phyloP scores from a whole-genome alignment of 2,888 invertebrate genomes.

The Julus scandinavius region DNA sequence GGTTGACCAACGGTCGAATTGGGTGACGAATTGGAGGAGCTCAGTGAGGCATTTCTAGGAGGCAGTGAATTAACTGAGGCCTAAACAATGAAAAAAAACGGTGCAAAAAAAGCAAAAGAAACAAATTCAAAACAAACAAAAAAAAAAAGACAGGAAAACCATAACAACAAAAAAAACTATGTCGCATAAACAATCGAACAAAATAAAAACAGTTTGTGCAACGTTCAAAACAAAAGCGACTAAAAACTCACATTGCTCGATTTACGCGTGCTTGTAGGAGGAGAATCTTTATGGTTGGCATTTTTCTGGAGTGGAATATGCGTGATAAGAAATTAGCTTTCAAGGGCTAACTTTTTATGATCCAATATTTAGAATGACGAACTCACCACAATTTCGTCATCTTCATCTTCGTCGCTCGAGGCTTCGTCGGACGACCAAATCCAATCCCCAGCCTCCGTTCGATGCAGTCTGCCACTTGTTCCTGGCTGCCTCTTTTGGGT shows the following conservation, averaged over 20 bases:
- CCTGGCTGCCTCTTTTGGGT: slow-evolving; percentile 85
- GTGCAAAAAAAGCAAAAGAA: slow-evolving; percentile 1
- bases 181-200: neutral
- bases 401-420: slow-evolving; percentile 69
- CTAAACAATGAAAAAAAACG: slow-evolving; percentile 1
- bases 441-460: slow-evolving; percentile 97
- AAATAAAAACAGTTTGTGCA: neutral
- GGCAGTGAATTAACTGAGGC: slow-evolving; percentile 54
- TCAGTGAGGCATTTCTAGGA: slow-evolving; percentile 28
- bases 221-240: neutral
- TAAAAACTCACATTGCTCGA: slow-evolving; percentile 22
- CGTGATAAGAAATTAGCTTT: neutral
- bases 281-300: slow-evolving; percentile 50
- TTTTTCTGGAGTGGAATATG: slow-evolving; percentile 28
- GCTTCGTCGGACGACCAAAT: slow-evolving; percentile 98
- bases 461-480: slow-evolving; percentile 84
- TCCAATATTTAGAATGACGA: neutral
- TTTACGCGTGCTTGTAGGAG: slow-evolving; percentile 16
- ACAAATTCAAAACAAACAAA: slow-evolving; percentile 13
- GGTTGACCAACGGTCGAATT: slow-evolving; percentile 13
- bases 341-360: neutral
- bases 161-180: neutral
- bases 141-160: slow-evolving; percentile 1
- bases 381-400: slow-evolving; percentile 54
- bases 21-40: slow-evolving; percentile 48